Conservation (phyloP, 2,797 vertebrate genomes). For the Hypotaenidia okinawae region DNA sequence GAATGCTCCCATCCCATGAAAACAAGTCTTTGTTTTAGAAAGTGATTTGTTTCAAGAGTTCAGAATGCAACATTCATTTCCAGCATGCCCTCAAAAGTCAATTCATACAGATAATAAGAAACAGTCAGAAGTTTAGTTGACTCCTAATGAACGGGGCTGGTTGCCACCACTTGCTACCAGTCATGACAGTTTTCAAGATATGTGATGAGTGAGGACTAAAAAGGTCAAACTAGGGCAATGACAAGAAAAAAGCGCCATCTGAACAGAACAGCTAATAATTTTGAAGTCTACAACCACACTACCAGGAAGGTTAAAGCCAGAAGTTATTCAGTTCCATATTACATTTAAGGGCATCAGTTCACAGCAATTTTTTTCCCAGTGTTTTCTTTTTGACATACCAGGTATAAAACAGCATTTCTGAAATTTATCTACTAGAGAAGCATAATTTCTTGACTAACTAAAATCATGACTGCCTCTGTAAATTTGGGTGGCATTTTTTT, state of each 20-base stretch:
- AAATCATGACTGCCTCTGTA: background rate
- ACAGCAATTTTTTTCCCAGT: background rate
- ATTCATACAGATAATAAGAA: background rate
- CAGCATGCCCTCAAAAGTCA: background rate
- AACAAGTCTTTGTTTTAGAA: background rate
- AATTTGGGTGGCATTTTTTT: background rate
- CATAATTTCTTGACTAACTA: background rate
- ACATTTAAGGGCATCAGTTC: background rate
- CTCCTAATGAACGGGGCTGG: background rate
- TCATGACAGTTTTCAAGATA: background rate
- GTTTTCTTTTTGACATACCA: background rate
- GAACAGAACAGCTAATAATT: background rate
- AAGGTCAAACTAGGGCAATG: background rate
- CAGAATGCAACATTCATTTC: background rate
- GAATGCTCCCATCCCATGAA: background rate
- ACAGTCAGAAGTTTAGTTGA: background rate
- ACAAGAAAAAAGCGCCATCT: background rate
- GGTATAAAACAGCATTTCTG: background rate
- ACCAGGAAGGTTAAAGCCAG: background rate
- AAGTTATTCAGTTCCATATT: background rate
- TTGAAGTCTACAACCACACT: background rate
- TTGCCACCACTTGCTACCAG: background rate
- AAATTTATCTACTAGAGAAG: background rate
- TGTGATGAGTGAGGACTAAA: fast-evolving
- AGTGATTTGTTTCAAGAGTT: background rate